Conservation (phyloP, 2,797 vertebrate genomes). For the Malurus splendens region DNA sequence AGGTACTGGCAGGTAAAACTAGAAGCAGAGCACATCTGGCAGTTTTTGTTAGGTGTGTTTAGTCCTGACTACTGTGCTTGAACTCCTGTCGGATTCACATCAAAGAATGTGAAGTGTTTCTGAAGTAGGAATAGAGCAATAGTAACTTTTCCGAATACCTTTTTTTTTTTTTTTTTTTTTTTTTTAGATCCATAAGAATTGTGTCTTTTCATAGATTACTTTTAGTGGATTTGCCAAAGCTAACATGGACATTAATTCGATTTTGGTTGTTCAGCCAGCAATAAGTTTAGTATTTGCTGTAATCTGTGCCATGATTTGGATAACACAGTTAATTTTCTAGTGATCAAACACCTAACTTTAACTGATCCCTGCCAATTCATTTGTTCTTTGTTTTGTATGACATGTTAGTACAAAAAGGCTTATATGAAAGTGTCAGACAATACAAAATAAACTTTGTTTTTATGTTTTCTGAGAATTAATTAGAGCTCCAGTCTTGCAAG, state of each 20-base stretch:
- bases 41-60: background rate
- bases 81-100: rapidly evolving
- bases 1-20: background rate
- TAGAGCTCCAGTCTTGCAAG: background rate
- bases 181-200: background rate
- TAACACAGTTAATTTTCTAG: background rate
- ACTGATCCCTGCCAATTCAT: background rate
- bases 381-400: background rate
- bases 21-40: background rate
- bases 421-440: background rate
- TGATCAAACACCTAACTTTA: background rate
- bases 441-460: background rate
- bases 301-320: background rate
- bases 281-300: background rate
- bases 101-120: background rate
- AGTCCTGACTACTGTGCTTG: rapidly evolving
- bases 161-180: background rate
- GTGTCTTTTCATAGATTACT: background rate
- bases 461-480: background rate
- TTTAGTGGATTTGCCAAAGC: background rate
- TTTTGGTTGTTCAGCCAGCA: background rate
- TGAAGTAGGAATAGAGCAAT: background rate
- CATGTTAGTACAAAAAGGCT: background rate
- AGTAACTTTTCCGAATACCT: background rate
- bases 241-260: background rate